phyloP scores from a whole-genome alignment of 2,888 invertebrate genomes.

The Leptinotarsa peninsularis region DNA sequence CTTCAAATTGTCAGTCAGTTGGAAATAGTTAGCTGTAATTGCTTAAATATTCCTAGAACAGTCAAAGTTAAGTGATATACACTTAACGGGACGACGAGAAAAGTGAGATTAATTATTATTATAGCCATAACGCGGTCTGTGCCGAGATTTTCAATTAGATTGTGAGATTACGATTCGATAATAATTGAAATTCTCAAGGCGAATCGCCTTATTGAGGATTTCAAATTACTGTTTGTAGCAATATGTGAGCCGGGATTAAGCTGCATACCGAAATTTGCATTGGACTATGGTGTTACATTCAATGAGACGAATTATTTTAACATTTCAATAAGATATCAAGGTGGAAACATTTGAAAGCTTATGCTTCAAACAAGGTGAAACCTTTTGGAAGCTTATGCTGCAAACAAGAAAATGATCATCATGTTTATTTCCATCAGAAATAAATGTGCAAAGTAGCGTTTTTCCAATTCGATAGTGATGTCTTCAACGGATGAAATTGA shows the following conservation, averaged over 20 bases:
- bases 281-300: neutral
- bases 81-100: neutral
- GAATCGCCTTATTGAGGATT: constrained; percentile 12
- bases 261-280: constrained; percentile 1
- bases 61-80: constrained; percentile 18
- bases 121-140: constrained; percentile 11
- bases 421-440: too few species aligned
- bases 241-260: neutral
- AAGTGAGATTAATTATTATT: constrained; percentile 22
- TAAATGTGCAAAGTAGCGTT: too few species aligned
- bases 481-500: too few species aligned
- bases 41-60: constrained; percentile 12
- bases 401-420: neutral
- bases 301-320: neutral
- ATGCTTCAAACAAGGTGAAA: neutral
- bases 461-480: too few species aligned
- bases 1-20: neutral
- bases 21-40: constrained; percentile 10
- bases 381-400: neutral
- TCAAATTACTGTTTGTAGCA: neutral
- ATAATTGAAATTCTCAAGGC: constrained; percentile 20
- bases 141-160: constrained; percentile 18
- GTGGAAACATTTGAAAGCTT: neutral
- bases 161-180: constrained; percentile 11
- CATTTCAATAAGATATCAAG: too few species aligned